phyloP scores from a whole-genome alignment of 2,113 vertebrate genomes.

The Phalacrocorax carbo region DNA sequence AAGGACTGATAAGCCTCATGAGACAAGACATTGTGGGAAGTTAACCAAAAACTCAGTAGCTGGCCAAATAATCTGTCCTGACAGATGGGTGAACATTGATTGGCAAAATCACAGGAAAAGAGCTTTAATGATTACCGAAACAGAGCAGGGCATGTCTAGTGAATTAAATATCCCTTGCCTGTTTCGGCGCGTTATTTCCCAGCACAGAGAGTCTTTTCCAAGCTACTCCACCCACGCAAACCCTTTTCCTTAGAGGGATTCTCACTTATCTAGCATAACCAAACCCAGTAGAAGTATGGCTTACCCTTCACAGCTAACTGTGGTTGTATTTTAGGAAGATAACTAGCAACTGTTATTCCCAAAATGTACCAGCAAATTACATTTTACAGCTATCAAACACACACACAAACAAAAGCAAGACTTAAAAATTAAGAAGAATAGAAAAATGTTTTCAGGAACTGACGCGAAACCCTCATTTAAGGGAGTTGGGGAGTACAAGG shows the following conservation, averaged over 20 bases:
- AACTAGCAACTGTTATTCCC: neutral
- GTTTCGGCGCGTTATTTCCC: neutral
- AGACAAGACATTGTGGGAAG: neutral
- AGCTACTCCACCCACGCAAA: neutral
- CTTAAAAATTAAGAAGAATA: neutral
- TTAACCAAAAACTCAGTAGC: neutral
- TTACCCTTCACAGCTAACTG: neutral
- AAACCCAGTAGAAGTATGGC: neutral
- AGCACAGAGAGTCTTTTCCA: neutral
- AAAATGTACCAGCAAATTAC: neutral
- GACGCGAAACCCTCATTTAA: neutral
- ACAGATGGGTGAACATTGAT: neutral
- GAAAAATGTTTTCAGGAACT: neutral
- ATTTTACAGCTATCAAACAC: neutral
- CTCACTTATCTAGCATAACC: neutral
- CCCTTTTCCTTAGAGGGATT: slow-evolving; percentile 1
- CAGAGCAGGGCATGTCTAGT: neutral
- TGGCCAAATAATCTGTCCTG: neutral
- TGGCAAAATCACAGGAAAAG: neutral
- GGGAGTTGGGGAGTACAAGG: too few species aligned
- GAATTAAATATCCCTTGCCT: neutral
- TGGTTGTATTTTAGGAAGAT: neutral
- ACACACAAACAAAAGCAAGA: neutral
- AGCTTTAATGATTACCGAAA: neutral
- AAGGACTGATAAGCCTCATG: rapidly evolving